Percentiles rank a stretch among this genome's conserved stretches.
Conservation (phyloP, 2,888 invertebrate genomes). For the Poecilobothrus nobilitatus region DNA sequence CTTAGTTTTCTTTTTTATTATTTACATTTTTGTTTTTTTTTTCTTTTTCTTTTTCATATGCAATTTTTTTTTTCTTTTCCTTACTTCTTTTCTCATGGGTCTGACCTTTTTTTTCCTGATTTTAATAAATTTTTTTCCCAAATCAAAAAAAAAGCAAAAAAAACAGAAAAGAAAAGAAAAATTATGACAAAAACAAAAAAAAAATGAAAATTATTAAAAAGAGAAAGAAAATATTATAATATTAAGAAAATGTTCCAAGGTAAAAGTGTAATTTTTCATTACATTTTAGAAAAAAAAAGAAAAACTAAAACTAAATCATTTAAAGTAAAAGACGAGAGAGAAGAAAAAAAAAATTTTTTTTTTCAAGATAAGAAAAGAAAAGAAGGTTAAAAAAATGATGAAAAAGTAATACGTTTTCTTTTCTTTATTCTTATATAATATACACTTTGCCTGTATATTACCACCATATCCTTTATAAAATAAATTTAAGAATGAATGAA, state of each 20-base stretch:
- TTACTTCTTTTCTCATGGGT: background rate
- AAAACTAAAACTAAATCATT: background rate
- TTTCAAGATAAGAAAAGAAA: no score
- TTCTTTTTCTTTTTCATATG: background rate
- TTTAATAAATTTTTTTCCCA: background rate
- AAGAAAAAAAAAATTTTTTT: background rate
- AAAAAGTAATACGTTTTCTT: no score
- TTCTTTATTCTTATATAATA: no score
- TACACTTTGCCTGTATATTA: no score
- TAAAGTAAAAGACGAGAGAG: background rate
- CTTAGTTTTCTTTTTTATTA: background rate
- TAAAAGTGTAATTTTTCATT: conserved; percentile 3
- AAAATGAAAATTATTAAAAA: background rate
- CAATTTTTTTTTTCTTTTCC: background rate
- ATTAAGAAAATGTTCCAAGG: background rate
- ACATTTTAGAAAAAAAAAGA: background rate
- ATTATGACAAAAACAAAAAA: no score
- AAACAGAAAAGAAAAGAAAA: no score
- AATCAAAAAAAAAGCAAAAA: background rate
- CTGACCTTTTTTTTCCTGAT: conserved; percentile 3
- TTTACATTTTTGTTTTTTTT: background rate
- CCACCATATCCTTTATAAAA: no score
- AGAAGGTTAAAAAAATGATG: background rate
- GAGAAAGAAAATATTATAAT: background rate
- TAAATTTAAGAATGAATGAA: no score